Percentiles rank a stretch among this genome's conserved stretches.
Conservation (phyloP, 2,797 vertebrate genomes). For the Ptychadena robeensis region DNA sequence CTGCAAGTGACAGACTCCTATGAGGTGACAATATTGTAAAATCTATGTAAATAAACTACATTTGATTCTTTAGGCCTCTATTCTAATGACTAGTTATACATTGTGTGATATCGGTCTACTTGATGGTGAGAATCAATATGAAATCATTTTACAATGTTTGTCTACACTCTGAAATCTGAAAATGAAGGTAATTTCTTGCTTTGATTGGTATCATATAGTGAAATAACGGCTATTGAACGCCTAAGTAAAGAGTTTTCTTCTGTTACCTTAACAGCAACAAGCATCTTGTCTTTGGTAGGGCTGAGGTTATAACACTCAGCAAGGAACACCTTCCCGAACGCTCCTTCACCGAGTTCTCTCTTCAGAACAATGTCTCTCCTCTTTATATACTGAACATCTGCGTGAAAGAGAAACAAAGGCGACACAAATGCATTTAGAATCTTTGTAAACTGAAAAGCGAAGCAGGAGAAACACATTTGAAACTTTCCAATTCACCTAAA, state of each 20-base stretch:
- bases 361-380: constrained; percentile 95
- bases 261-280: constrained; percentile 96
- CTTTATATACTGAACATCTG: constrained; percentile 97
- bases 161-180: neutral
- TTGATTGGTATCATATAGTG: neutral
- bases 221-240: neutral
- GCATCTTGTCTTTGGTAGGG: constrained; percentile 96
- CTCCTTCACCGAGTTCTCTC: constrained; percentile 94
- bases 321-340: constrained; percentile 97
- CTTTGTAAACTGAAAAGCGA: neutral
- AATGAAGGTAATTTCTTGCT: neutral
- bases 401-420: constrained; percentile 32
- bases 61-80: neutral
- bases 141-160: neutral
- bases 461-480: neutral
- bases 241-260: neutral
- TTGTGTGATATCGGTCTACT: neutral
- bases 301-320: constrained; percentile 98
- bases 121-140: neutral
- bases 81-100: neutral
- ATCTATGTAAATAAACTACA: neutral
- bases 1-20: neutral
- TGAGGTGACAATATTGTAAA: neutral
- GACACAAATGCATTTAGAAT: constrained; percentile 10
- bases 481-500: neutral